These are phyloP conservation scores for Corapipo altera DNA, from an alignment of 2,113 vertebrate species.

Conservation along the genomic window DNA sequence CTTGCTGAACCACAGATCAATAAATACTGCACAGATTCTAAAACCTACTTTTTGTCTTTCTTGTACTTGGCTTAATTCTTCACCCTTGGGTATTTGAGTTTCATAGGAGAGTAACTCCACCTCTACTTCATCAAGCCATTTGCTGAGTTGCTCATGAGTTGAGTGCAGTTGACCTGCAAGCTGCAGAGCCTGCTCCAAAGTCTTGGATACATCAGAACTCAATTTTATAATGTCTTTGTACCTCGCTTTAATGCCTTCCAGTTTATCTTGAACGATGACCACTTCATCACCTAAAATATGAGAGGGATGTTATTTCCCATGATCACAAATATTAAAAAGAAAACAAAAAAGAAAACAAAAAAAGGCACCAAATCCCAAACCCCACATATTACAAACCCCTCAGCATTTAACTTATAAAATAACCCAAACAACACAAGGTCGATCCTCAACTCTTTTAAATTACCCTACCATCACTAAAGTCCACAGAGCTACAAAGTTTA, in stretches of 20 bases:
- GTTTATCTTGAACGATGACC: constrained; percentile 92
- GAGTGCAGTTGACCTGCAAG: constrained; percentile 82
- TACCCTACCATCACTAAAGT: not conserved
- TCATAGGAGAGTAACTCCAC: constrained; percentile 79
- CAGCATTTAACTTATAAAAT: not conserved
- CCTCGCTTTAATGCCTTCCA: constrained; percentile 92
- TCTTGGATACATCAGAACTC: constrained; percentile 83
- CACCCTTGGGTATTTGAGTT: constrained; percentile 74
- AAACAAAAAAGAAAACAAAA: not conserved
- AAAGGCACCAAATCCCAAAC: not conserved
- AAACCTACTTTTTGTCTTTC: constrained; percentile 85
- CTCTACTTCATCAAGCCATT: constrained; percentile 87
- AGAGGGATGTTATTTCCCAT: constrained; percentile 44
- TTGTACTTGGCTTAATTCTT: constrained; percentile 82
- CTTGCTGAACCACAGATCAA: not conserved
- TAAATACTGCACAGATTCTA: not conserved
- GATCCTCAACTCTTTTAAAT: not conserved
- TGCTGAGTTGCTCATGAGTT: constrained; percentile 78
- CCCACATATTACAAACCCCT: not conserved
- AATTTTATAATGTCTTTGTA: constrained; percentile 90
- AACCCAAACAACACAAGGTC: not conserved
- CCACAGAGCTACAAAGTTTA: not conserved
- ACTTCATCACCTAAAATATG: constrained; percentile 91
- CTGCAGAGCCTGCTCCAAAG: constrained; percentile 83
- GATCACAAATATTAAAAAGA: not conserved